Conservation (phyloP, 37 sponge, comb jelly and placozoan species). For the Agelas oroides region DNA sequence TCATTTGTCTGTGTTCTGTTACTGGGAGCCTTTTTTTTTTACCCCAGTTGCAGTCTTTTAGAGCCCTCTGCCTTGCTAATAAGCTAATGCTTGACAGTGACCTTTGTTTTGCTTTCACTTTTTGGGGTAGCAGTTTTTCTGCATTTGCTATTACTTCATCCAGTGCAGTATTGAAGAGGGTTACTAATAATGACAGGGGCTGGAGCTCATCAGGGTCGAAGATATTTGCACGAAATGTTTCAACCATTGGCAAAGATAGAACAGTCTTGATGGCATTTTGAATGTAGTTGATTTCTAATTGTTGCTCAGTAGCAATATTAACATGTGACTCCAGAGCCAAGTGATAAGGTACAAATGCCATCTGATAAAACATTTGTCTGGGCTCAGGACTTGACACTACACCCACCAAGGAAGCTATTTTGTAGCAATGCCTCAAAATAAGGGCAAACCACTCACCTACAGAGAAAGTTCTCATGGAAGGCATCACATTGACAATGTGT, state of each 20-base stretch:
- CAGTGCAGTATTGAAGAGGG: not conserved
- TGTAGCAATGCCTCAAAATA: not conserved
- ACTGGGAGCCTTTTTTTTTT: constrained; percentile 48
- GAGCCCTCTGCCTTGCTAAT: not conserved
- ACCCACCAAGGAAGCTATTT: constrained; percentile 6
- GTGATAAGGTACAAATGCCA: too few relatives aligned
- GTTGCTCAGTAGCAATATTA: not conserved
- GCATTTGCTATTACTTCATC: not conserved
- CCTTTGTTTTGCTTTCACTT: too few relatives aligned
- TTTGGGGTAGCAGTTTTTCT: too few relatives aligned
- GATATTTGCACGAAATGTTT: not conserved
- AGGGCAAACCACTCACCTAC: not conserved
- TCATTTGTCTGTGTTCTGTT: constrained; percentile 32
- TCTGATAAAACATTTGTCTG: not conserved
- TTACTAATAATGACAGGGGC: not conserved
- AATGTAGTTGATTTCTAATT: not conserved
- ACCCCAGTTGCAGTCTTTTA: constrained; percentile 36
- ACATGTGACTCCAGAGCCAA: not conserved
- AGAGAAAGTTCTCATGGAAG: not conserved
- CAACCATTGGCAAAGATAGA: not conserved
- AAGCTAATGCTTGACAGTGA: not conserved
- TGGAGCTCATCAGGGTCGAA: not conserved
- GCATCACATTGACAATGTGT: not conserved
- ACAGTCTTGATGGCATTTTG: not conserved
- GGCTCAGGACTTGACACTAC: not conserved